Percentiles rank a stretch among this genome's conserved stretches.
phyloP scores from a whole-genome alignment of 2,797 vertebrate species.

The Hapalemur alaotrensis region DNA sequence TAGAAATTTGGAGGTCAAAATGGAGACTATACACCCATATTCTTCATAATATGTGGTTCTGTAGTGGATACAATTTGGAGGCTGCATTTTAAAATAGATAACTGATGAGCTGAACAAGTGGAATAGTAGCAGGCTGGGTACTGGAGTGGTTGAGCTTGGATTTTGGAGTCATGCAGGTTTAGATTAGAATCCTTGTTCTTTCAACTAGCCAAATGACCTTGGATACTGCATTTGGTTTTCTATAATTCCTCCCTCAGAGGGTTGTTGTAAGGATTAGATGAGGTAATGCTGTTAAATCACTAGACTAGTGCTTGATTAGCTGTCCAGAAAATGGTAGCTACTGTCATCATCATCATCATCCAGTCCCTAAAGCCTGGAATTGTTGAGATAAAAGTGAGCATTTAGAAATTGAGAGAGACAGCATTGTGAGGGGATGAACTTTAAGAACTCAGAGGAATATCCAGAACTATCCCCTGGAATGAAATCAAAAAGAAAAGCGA shows the following conservation, averaged over 20 bases:
- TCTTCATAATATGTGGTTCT: constrained; percentile 1
- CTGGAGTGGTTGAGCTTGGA: not conserved
- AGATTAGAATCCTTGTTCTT: constrained; percentile 8
- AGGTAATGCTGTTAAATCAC: not conserved
- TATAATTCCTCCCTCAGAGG: not conserved
- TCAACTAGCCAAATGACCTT: not conserved
- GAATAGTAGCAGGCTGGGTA: not conserved
- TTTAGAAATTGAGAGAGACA: not conserved
- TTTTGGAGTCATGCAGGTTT: not conserved
- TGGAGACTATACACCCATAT: not conserved
- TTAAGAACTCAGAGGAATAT: not conserved
- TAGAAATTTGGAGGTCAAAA: constrained; percentile 12
- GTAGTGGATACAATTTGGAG: not conserved
- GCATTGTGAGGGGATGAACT: not conserved
- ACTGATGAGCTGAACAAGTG: not conserved
- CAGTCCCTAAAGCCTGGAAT: not conserved
- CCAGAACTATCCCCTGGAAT: not conserved
- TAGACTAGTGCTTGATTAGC: not conserved
- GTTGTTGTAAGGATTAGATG: not conserved
- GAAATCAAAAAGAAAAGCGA: constrained; percentile 16
- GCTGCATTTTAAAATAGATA: not conserved
- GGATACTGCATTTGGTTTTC: not conserved
- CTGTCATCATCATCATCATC: not conserved
- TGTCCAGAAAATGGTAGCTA: not conserved
- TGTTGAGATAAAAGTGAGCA: not conserved